phyloP scores from a whole-genome alignment of 64 coral and sea anemone species.

The Stichodactyla mertensii region DNA sequence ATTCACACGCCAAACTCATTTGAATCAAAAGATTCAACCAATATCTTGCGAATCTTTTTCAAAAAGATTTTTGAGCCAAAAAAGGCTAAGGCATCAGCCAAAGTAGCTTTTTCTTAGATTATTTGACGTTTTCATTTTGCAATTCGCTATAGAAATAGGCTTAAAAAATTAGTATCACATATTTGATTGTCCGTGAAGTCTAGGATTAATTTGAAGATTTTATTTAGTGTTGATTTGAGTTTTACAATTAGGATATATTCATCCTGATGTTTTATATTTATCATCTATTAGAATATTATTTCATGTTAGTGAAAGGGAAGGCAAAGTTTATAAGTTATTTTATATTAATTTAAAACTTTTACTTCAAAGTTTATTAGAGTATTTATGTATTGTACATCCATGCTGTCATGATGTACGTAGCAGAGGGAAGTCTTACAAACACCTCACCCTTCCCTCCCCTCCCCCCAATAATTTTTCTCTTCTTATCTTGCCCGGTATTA shows the following conservation, averaged over 20 bases:
- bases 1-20: not conserved
- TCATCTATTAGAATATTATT: not conserved
- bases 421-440: not conserved
- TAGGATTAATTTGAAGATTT: not conserved
- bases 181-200: not conserved
- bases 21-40: not conserved
- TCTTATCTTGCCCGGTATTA: not conserved
- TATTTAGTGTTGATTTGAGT: not conserved
- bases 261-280: not conserved
- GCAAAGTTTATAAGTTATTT: not conserved
- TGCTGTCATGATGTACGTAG: not conserved
- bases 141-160: not conserved
- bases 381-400: not conserved
- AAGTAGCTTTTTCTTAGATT: not conserved
- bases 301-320: not conserved
- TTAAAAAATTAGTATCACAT: not conserved
- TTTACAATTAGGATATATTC: not conserved
- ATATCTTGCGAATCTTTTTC: not conserved
- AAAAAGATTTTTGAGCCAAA: not conserved
- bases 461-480: not conserved
- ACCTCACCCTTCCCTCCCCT: not conserved
- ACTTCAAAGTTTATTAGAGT: not conserved
- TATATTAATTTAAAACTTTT: not conserved
- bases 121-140: not conserved
- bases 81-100: not conserved